Evolutionary conservation across 2,888 invertebrate genomes (phyloP), one percentile per base, ranked within the genome.

Genomic region (Erannis defoliaria): DNA sequence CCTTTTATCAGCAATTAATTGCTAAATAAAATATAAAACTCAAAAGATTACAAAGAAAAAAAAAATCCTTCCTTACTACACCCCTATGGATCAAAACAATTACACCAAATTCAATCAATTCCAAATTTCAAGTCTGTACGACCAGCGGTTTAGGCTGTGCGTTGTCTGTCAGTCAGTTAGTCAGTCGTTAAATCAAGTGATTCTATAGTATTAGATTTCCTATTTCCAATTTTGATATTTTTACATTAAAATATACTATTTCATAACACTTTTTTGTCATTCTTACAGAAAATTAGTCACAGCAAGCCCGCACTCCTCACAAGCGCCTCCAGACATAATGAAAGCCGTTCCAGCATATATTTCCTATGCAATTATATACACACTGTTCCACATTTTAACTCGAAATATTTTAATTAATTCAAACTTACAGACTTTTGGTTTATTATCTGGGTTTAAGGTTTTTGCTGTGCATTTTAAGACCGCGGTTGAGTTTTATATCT

Each of bases 251-350:
- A n/a, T n/a, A n/a, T n/a, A n/a, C n/a, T 23, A 23, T 23, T 23
- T 23, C 3, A 5, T 23, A 23, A 4, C 23, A 23, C 5, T 23
- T 23, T 23, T 2, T 23, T 2, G 8, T 26, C 2, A 19, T 19
- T 9, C 5, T 0, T 12, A 19, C 18, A 26, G 1, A 33, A 6
- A 3, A 59, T 70, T 68, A 68, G 61, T 21, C 62, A 61, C 35
- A 68, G 57, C 40, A 55, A 66, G 56, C 46, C 61, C 35, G 21
- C 43, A 14, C 51, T 12, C 18, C 19, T n/a, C 26, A 35, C 53
- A 31, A 62, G 74, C 73, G 72, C 74, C 64, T 68, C 72, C 77
- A 82, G 83, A 83, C 86, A 81, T 84, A 85, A 88, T 85, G 85
- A 86, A 86, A 84, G 81, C 84, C 72, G 65, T 66, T 67, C 64